phyloP scores from a whole-genome alignment of 2,797 vertebrate genomes.

The Austrolebias charrua region DNA sequence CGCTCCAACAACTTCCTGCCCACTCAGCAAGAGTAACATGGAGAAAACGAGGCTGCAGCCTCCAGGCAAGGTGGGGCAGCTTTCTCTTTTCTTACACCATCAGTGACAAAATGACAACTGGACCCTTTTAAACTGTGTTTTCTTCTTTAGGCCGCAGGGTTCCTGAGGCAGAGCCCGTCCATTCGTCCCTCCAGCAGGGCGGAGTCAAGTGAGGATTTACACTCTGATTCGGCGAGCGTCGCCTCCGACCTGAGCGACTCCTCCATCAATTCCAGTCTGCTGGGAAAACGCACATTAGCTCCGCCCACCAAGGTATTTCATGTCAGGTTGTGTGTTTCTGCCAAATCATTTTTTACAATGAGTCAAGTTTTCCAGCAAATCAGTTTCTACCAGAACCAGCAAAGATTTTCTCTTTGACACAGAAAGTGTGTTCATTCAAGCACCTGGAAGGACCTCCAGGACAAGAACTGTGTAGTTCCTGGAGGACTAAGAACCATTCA shows the following conservation, averaged over 20 bases:
- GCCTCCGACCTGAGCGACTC: slow-evolving; percentile 72
- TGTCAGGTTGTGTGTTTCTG: too few relatives aligned
- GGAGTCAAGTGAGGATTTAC: slow-evolving; percentile 73
- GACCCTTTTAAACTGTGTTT: too few relatives aligned
- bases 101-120: too few relatives aligned
- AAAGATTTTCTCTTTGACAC: too few relatives aligned
- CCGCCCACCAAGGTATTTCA: slow-evolving; percentile 79
- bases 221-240: slow-evolving; percentile 76
- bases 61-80: slow-evolving; percentile 63
- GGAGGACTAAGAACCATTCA: too few relatives aligned
- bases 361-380: too few relatives aligned
- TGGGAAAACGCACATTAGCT: slow-evolving; percentile 67
- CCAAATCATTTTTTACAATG: too few relatives aligned
- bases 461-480: too few relatives aligned
- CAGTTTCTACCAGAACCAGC: too few relatives aligned
- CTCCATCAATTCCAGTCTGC: slow-evolving; percentile 67
- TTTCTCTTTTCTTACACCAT: neutral
- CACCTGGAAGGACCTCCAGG: too few relatives aligned
- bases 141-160: slow-evolving; percentile 54
- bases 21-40: slow-evolving; percentile 39
- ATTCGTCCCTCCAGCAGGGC: slow-evolving; percentile 50
- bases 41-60: slow-evolving; percentile 64
- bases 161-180: slow-evolving; percentile 54
- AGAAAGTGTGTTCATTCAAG: too few relatives aligned
- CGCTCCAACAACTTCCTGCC: slow-evolving; percentile 31